Base-by-base conservation (phyloP, 2,797 vertebrate genomes). In the Pangasius krempfi region DNA sequence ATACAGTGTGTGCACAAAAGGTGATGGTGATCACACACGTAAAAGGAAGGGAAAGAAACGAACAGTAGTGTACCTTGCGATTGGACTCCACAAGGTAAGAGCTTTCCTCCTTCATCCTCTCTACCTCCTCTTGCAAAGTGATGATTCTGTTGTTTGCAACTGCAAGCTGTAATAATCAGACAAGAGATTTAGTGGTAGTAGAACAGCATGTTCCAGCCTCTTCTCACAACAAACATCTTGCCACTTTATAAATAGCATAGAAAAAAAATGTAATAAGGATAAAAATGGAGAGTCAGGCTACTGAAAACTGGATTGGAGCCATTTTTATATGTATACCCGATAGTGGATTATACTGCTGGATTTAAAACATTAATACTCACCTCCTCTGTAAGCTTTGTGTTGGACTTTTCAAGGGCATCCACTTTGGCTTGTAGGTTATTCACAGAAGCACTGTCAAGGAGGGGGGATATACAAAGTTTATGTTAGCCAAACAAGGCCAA, bases 71-170 rank as follows among this genome's bases (percentile, higher is more conserved):
- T 33, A 98, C 98, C 97, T 98, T 98, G 70, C 96, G 96, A 91
- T 94, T 96, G 90, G 97, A 97, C 93, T 99, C 98, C 90, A 98
- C 85, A 85, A 98, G 96, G 87, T 96, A 98, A n/a, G 97, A 97
- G 88, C 97, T 98, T 91, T 99, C 98, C 40, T 98, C 97, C 93
- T 99, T 98, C 80, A 99, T 97, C 85, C 97, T 93, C 91, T 99
- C 98, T 93, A 99, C 97, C 56, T 99, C 98, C 87, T 99, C 99
- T 92, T 99, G 99, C 93, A 99, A 94, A 4, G 98, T 99, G 94
- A 99, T 99, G 93, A 99, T 98, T 94, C 98, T 95, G 94, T 99
- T 99, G 93, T 99, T 99, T 73, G 98, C 98, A 84, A 99, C 98
- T 0, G 99, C 99, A 44, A 99, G 98, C 99, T 99, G 92, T 0